Evolutionary conservation across 2,797 vertebrate species (phyloP), one percentile per base, ranked within the genome.

Genomic region (Periophthalmus magnuspinnatus): DNA sequence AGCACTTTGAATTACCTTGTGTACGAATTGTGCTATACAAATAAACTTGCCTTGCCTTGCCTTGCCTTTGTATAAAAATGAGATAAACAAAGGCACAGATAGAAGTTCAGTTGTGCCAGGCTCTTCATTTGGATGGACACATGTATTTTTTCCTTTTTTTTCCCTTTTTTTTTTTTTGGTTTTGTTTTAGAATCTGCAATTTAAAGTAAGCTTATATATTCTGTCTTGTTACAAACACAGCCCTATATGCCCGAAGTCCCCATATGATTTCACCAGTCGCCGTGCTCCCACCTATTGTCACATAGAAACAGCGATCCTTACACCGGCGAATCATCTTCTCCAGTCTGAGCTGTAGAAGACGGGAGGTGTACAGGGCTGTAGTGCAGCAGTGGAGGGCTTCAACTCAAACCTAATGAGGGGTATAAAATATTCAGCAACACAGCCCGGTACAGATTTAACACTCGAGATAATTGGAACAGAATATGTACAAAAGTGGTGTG

Each of bases 401-500:
- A 76, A 76, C 77, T 70, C 61, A 13, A 63, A 68, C 60, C 58
- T 88, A 82, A 86, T 82, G 83, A 80, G 74, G 38, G 0, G 61
- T 67, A 84, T 91, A 64, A 89, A 85, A 86, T 82, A 90, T 91
- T 89, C 84, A 90, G 75, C 69, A 65, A 68, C 75, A 36, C 33
- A 64, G 84, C 76, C 65, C 55, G 64, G 69, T 28, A 17, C 77
- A 78, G 79, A 87, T 83, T 83, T 85, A 70, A 82, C 82, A 78
- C 75, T 81, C 69, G 72, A 79, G 85, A 82, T 90, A 88, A 91
- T 82, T 89, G 82, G 83, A 88, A 80, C 67, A 61, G 84, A 81
- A 88, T 74, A 68, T 28, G 55, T 65, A 68, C 45, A 72, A 60
- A 76, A 76, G 76, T 56, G 77, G 54, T 60, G 60, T 28, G 48